Evolutionary conservation across 2,797 vertebrate species (phyloP).

Genomic region (Microctenopoma stevenorrisi): DNA sequence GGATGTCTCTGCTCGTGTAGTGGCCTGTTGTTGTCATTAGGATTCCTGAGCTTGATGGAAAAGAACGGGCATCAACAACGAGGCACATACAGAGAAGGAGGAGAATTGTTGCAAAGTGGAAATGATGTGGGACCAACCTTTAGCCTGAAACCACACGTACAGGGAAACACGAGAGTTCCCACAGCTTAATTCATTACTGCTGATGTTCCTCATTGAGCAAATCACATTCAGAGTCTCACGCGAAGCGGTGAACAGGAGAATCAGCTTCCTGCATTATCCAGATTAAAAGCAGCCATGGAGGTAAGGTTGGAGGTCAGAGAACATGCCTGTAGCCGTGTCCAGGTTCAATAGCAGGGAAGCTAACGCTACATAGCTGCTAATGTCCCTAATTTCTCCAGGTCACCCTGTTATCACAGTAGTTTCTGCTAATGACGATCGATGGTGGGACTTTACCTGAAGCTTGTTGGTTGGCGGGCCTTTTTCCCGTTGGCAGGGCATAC

Average conservation of each 20-base stretch:
- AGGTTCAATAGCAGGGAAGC: not conserved
- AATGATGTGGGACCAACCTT: not conserved
- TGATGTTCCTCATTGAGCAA: not conserved
- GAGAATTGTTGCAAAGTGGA: not conserved
- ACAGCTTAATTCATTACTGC: not conserved
- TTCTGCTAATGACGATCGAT: too few relatives aligned
- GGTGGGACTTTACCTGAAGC: too few relatives aligned
- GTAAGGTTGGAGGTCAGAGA: not conserved
- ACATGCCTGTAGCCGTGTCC: not conserved
- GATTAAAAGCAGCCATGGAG: constrained; percentile 1
- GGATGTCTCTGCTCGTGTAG: constrained; percentile 1
- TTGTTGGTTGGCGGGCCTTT: too few relatives aligned
- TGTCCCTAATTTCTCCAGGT: too few relatives aligned
- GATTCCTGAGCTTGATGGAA: constrained; percentile 19
- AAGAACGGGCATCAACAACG: not conserved
- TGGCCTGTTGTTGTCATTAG: constrained; percentile 7
- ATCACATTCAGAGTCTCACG: constrained; percentile 12
- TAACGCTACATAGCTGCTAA: too few relatives aligned
- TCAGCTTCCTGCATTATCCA: not conserved
- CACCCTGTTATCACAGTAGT: too few relatives aligned
- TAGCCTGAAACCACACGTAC: not conserved
- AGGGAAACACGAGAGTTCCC: constrained; percentile 4
- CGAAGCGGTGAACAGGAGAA: not conserved
- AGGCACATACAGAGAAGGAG: not conserved
- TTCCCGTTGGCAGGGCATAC: too few relatives aligned